These are phyloP conservation scores for Epinotia bilunana DNA, from an alignment of 2,888 invertebrate genomes.

Conservation along the genomic window DNA sequence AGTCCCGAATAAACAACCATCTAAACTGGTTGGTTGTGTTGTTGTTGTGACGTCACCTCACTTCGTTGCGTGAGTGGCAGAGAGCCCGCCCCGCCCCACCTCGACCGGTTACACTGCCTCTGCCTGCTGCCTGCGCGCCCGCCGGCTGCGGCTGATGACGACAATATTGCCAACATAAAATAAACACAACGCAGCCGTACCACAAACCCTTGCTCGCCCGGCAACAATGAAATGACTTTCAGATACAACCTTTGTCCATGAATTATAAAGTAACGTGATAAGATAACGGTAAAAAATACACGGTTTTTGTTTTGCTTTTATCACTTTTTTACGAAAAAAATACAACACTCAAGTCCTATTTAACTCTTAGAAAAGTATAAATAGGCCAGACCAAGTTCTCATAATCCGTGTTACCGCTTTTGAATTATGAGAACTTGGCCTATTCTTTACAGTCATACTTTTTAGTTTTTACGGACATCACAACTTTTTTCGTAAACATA, in stretches of 20 bases:
- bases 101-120: constrained; percentile 36
- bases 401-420: too few relatives aligned
- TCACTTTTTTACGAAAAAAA: too few relatives aligned
- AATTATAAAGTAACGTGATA: background rate
- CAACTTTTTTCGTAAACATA: too few relatives aligned
- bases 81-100: constrained; percentile 24
- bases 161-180: constrained; percentile 40
- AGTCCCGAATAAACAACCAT: constrained; percentile 37
- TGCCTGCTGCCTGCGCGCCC: too few relatives aligned
- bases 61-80: constrained; percentile 22
- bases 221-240: background rate
- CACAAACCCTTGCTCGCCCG: background rate
- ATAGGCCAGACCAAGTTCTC: too few relatives aligned
- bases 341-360: too few relatives aligned
- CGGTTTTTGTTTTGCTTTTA: too few relatives aligned
- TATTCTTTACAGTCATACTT: too few relatives aligned
- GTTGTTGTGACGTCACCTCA: constrained; percentile 34
- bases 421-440: too few relatives aligned
- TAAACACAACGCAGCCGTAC: constrained; percentile 10
- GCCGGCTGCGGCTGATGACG: constrained; percentile 5
- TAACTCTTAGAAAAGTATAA: too few relatives aligned
- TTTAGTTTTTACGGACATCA: too few relatives aligned
- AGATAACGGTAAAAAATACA: background rate
- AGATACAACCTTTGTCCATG: background rate
- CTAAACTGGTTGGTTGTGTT: background rate